These are phyloP conservation scores for Siniperca chuatsi DNA, from an alignment of 2,113 vertebrate genomes.

Conservation along the genomic window DNA sequence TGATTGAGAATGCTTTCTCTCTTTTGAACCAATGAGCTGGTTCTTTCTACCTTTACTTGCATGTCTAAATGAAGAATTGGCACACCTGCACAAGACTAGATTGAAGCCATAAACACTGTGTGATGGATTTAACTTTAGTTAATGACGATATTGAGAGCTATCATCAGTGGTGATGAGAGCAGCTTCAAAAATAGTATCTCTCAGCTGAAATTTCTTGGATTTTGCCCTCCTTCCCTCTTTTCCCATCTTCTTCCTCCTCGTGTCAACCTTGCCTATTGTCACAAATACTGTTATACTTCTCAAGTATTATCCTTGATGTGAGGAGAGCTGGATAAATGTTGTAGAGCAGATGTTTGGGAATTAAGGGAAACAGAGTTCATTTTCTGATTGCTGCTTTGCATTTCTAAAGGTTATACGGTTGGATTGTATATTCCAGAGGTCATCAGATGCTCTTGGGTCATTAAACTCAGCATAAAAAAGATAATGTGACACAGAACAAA, in stretches of 20 bases:
- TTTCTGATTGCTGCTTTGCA: not conserved
- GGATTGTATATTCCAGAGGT: constrained; percentile 7
- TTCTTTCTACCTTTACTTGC: constrained; percentile 21
- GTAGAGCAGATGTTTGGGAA: not conserved
- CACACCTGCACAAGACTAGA: constrained; percentile 29
- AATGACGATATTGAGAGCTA: constrained; percentile 45
- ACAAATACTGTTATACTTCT: not conserved
- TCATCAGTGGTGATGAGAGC: constrained; percentile 12
- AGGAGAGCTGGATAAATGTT: constrained; percentile 11
- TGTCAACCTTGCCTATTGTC: not conserved
- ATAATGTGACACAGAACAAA: constrained; percentile 14
- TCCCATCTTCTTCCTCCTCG: not conserved
- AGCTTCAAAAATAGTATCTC: constrained; percentile 11
- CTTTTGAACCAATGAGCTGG: constrained; percentile 45
- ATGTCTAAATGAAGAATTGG: constrained; percentile 47
- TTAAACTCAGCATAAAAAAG: constrained; percentile 26
- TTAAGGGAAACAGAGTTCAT: not conserved
- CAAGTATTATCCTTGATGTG: not conserved
- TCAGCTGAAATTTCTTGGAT: not conserved
- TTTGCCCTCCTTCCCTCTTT: not conserved
- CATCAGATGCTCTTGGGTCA: constrained; percentile 15
- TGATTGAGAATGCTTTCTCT: constrained; percentile 39
- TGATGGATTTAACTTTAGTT: constrained; percentile 49
- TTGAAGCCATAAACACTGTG: constrained; percentile 27
- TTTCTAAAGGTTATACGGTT: constrained; percentile 1